These are phyloP conservation scores for Laticauda laticaudata DNA, from an alignment of 2,113 vertebrate species.

Conservation along the genomic window DNA sequence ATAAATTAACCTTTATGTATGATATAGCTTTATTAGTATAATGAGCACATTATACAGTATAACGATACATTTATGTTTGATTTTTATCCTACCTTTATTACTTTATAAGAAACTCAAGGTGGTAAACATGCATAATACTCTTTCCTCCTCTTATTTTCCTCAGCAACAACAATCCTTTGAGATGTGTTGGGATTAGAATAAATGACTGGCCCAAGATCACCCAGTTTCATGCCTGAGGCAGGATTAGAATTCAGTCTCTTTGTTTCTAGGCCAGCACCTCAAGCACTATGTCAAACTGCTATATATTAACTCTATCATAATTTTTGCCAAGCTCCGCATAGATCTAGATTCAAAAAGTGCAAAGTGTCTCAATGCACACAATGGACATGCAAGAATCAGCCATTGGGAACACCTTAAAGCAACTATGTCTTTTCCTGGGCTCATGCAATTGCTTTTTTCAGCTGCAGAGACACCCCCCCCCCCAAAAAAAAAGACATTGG, in stretches of 20 bases:
- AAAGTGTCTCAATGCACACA: neutral
- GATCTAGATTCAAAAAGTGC: neutral
- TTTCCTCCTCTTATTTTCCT: neutral
- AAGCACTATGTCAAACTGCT: neutral
- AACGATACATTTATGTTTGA: slow-evolving; percentile 15
- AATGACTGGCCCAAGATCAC: neutral
- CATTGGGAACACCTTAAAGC: neutral
- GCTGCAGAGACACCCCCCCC: neutral
- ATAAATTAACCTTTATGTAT: neutral
- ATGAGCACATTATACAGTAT: slow-evolving; percentile 9
- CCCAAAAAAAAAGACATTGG: neutral
- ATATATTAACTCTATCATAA: neutral
- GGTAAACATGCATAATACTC: neutral
- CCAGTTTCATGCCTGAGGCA: neutral
- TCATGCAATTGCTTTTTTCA: neutral
- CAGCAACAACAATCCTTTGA: neutral
- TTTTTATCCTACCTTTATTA: neutral
- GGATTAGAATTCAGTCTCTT: neutral
- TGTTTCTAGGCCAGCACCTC: neutral
- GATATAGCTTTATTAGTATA: slow-evolving; percentile 39
- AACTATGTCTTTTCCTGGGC: neutral
- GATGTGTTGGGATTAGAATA: neutral
- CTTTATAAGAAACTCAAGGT: neutral
- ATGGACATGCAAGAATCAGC: neutral
- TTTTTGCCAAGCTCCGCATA: neutral